These are phyloP conservation scores for Cataglyphis livida DNA, from an alignment of 2,888 invertebrate species.

Conservation along the genomic window DNA sequence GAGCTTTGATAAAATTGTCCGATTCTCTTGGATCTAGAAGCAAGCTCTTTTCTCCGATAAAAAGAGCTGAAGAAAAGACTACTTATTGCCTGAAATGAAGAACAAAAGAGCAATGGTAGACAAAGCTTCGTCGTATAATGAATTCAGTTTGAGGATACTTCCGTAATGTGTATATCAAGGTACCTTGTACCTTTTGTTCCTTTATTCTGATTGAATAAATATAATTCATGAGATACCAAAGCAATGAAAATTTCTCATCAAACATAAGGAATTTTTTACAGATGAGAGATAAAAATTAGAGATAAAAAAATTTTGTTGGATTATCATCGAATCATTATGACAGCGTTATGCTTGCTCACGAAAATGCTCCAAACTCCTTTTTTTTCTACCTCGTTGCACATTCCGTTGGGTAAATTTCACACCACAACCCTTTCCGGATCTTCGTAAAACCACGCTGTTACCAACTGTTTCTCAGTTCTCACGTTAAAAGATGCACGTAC, in stretches of 20 bases:
- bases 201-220: background rate
- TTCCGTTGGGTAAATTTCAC: slow-evolving; percentile 27
- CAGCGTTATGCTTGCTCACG: background rate
- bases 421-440: slow-evolving; percentile 33
- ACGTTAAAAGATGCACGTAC: slow-evolving; percentile 46
- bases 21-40: background rate
- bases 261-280: background rate
- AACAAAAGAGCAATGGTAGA: slow-evolving; percentile 29
- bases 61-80: slow-evolving; percentile 42
- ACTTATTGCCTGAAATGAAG: slow-evolving; percentile 60
- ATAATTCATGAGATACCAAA: slow-evolving; percentile 41
- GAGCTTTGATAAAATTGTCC: slow-evolving; percentile 36
- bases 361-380: background rate
- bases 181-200: slow-evolving; percentile 26
- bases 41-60: slow-evolving; percentile 47
- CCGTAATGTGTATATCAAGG: slow-evolving; percentile 8
- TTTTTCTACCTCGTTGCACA: background rate
- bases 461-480: slow-evolving; percentile 3
- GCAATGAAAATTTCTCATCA: slow-evolving; percentile 21
- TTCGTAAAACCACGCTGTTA: slow-evolving; percentile 19
- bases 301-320: background rate
- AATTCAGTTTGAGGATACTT: slow-evolving; percentile 70
- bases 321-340: background rate
- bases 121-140: slow-evolving; percentile 57
- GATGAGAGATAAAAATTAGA: background rate